These are phyloP conservation scores for Calonectris borealis DNA, from an alignment of 2,113 vertebrate genomes.

Conservation along the genomic window DNA sequence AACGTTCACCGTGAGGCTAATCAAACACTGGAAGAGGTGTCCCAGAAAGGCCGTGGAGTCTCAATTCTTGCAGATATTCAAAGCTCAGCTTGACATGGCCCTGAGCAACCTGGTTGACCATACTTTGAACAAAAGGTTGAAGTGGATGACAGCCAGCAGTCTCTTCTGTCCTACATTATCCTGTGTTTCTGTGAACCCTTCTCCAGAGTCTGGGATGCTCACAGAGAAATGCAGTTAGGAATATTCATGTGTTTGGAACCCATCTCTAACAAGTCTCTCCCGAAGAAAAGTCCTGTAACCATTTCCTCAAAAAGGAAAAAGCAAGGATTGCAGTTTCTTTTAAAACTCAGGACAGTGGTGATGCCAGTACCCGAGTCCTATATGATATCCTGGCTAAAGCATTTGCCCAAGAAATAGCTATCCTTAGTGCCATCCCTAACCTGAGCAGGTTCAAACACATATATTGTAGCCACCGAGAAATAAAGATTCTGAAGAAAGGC, in stretches of 20 bases:
- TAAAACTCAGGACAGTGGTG: background rate
- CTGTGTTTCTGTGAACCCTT: background rate
- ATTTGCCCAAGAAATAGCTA: background rate
- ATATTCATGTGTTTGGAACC: background rate
- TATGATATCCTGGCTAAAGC: background rate
- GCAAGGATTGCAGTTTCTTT: background rate
- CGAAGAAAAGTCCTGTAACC: background rate
- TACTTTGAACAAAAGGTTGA: background rate
- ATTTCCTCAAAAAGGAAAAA: background rate
- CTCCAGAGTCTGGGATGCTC: background rate
- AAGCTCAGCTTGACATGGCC: background rate
- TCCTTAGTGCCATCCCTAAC: background rate
- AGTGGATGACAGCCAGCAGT: background rate
- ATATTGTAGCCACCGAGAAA: background rate
- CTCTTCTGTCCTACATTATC: background rate
- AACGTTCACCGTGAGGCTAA: background rate
- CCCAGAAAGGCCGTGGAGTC: background rate
- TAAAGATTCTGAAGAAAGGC: background rate
- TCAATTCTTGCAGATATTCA: background rate
- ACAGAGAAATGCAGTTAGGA: background rate
- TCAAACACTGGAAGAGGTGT: background rate
- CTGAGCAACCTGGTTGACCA: background rate
- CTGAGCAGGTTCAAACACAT: rapidly evolving
- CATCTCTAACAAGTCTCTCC: background rate
- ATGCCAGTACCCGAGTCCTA: background rate